These are phyloP conservation scores for Philonicus albiceps DNA, from an alignment of 2,888 invertebrate genomes.

Conservation along the genomic window DNA sequence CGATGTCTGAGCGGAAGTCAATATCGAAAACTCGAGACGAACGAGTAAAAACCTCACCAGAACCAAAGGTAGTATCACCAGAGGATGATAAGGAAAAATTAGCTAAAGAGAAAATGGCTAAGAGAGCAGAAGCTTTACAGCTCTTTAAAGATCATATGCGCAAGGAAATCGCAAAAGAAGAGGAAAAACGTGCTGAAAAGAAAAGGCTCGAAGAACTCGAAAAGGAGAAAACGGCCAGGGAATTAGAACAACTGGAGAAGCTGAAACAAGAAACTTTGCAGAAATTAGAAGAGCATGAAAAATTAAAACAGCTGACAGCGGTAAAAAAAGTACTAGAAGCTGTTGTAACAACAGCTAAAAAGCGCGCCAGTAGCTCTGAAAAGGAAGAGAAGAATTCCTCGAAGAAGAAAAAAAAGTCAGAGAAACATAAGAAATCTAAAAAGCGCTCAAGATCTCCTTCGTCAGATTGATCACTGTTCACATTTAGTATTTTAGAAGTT, in stretches of 20 bases:
- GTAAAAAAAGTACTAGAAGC: slow-evolving; percentile 51
- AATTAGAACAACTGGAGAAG: slow-evolving; percentile 60
- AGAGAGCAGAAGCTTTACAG: slow-evolving; percentile 65
- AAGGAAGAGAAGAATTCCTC: slow-evolving; percentile 49
- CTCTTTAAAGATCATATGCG: slow-evolving; percentile 70
- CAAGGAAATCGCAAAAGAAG: slow-evolving; percentile 67
- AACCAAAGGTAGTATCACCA: background rate
- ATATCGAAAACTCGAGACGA: slow-evolving; percentile 39
- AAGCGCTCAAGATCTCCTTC: slow-evolving; percentile 59
- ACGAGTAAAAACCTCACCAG: slow-evolving; percentile 20
- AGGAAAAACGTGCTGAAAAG: slow-evolving; percentile 66
- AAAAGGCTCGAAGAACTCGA: slow-evolving; percentile 59
- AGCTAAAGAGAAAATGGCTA: slow-evolving; percentile 62
- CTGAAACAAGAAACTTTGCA: slow-evolving; percentile 60
- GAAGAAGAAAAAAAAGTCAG: slow-evolving; percentile 51
- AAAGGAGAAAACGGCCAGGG: slow-evolving; percentile 59
- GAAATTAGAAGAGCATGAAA: slow-evolving; percentile 59
- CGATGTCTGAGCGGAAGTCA: slow-evolving; percentile 49
- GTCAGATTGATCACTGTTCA: background rate
- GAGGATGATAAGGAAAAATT: slow-evolving; percentile 56
- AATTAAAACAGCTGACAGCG: slow-evolving; percentile 52
- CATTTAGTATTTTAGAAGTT: background rate
- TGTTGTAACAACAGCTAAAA: slow-evolving; percentile 49
- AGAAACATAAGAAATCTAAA: slow-evolving; percentile 59
- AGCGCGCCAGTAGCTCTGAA: slow-evolving; percentile 45